Conservation (phyloP, 1,140 invertebrate species). For the Scaptomyza hsui region DNA sequence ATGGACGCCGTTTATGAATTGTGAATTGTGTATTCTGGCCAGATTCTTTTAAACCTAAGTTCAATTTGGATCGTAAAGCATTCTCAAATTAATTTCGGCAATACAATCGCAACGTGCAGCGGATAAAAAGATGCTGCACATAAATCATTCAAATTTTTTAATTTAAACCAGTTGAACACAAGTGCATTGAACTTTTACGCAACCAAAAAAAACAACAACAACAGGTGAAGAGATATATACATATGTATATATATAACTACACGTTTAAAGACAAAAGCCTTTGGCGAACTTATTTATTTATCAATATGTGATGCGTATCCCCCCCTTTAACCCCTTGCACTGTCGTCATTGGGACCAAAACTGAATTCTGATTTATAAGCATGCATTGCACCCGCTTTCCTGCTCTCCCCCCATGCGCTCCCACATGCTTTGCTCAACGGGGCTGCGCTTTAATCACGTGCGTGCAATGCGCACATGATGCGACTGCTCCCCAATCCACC, state of each 20-base stretch:
- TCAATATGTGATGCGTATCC: constrained; percentile 72
- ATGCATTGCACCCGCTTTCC: constrained; percentile 28
- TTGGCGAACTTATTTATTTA: constrained; percentile 79
- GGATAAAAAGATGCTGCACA: constrained; percentile 30
- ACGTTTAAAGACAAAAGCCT: constrained; percentile 67
- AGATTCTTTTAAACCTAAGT: constrained; percentile 19
- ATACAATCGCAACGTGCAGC: constrained; percentile 23
- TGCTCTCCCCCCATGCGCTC: not conserved
- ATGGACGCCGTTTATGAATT: constrained; percentile 44
- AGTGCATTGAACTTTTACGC: constrained; percentile 65
- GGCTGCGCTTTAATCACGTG: constrained; percentile 81
- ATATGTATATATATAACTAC: constrained; percentile 1
- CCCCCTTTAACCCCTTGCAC: constrained; percentile 50
- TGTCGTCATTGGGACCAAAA: constrained; percentile 62
- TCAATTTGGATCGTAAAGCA: constrained; percentile 58
- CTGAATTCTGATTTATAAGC: constrained; percentile 80
- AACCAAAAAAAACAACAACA: constrained; percentile 15
- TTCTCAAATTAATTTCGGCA: constrained; percentile 49
- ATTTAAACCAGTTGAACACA: constrained; percentile 74
- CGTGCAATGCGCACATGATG: constrained; percentile 78
- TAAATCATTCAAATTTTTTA: constrained; percentile 72
- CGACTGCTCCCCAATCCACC: constrained; percentile 48
- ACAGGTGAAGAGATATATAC: constrained; percentile 14
- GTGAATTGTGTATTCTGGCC: constrained; percentile 31
- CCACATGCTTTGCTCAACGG: constrained; percentile 52